Percentiles rank a stretch among this genome's conserved stretches.
phyloP scores from a whole-genome alignment of 2,113 vertebrate genomes.

The Silurus glanis region DNA sequence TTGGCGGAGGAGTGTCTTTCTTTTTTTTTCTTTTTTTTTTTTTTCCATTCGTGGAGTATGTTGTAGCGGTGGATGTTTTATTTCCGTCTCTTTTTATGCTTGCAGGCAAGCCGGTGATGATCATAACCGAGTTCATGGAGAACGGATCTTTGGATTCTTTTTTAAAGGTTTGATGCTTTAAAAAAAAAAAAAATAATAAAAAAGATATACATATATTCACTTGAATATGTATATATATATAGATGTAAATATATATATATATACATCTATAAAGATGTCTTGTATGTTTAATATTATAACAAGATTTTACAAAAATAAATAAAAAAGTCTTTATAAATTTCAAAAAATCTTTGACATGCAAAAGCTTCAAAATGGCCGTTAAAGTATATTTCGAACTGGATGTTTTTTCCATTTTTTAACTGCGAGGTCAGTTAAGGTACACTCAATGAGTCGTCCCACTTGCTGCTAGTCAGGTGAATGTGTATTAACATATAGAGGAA shows the following conservation, averaged over 20 bases:
- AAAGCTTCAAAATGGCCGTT: background rate
- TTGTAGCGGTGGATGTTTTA: slow-evolving; percentile 1
- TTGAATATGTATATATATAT: too few relatives aligned
- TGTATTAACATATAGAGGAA: background rate
- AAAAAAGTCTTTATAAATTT: too few relatives aligned
- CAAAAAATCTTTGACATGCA: too few relatives aligned
- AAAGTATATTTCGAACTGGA: background rate
- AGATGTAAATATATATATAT: too few relatives aligned
- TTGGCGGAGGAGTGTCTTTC: slow-evolving; percentile 27
- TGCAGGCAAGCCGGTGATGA: slow-evolving; percentile 92
- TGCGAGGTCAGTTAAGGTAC: too few relatives aligned
- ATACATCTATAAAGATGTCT: too few relatives aligned
- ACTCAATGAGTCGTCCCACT: too few relatives aligned
- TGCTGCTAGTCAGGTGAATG: too few relatives aligned
- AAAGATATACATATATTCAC: too few relatives aligned
- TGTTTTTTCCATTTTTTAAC: background rate
- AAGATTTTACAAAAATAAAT: too few relatives aligned
- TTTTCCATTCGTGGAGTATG: background rate
- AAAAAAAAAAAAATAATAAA: too few relatives aligned
- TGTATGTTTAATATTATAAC: too few relatives aligned
- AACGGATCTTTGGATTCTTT: slow-evolving; percentile 96
- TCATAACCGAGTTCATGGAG: slow-evolving; percentile 98
- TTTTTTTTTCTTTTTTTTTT: slow-evolving; percentile 5
- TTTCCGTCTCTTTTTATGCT: slow-evolving; percentile 12
- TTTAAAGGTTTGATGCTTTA: slow-evolving; percentile 82